A percentile compares a stretch with the other conserved stretches of the same genome.
Evolutionary conservation across 2,888 invertebrate species (phyloP).

Genomic region (Lasioglossum zephyrum): DNA sequence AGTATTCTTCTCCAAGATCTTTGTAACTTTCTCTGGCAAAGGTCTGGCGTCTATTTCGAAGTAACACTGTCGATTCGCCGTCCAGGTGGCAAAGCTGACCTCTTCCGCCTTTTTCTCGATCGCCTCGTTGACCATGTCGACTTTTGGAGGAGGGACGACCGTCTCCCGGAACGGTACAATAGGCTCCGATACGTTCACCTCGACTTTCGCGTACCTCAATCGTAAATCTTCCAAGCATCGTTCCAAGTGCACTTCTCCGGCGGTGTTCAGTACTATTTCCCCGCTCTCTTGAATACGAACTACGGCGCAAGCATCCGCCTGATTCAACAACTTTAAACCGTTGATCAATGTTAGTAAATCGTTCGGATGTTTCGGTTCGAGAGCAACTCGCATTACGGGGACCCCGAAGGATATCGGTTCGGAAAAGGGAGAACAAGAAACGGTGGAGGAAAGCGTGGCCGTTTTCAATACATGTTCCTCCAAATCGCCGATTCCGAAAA

Average conservation of each 20-base stretch:
- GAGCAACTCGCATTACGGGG: slow-evolving; percentile 96
- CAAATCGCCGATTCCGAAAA: slow-evolving; percentile 94
- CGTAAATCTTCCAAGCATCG: slow-evolving; percentile 97
- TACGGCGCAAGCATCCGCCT: slow-evolving; percentile 97
- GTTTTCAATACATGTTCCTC: slow-evolving; percentile 94
- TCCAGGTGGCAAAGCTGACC: slow-evolving; percentile 83
- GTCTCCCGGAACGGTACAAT: slow-evolving; percentile 99
- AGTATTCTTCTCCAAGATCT: slow-evolving; percentile 89
- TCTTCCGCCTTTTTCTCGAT: slow-evolving; percentile 88
- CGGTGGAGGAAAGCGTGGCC: slow-evolving; percentile 93
- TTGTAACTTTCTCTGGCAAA: slow-evolving; percentile 89
- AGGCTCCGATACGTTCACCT: slow-evolving; percentile 96
- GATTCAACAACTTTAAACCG: slow-evolving; percentile 94
- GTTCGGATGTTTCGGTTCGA: slow-evolving; percentile 93
- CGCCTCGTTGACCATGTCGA: slow-evolving; percentile 94
- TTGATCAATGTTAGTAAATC: slow-evolving; percentile 91
- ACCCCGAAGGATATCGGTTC: slow-evolving; percentile 91
- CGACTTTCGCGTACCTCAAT: slow-evolving; percentile 92
- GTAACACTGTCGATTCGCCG: slow-evolving; percentile 89
- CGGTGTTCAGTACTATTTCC: slow-evolving; percentile 96
- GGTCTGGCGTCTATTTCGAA: slow-evolving; percentile 92
- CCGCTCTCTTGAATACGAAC: slow-evolving; percentile 96
- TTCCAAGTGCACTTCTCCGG: slow-evolving; percentile 98
- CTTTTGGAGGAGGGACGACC: slow-evolving; percentile 91
- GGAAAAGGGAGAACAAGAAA: slow-evolving; percentile 94